Conservation (phyloP, 1,140 invertebrate species). For the Drosophila littoralis region DNA sequence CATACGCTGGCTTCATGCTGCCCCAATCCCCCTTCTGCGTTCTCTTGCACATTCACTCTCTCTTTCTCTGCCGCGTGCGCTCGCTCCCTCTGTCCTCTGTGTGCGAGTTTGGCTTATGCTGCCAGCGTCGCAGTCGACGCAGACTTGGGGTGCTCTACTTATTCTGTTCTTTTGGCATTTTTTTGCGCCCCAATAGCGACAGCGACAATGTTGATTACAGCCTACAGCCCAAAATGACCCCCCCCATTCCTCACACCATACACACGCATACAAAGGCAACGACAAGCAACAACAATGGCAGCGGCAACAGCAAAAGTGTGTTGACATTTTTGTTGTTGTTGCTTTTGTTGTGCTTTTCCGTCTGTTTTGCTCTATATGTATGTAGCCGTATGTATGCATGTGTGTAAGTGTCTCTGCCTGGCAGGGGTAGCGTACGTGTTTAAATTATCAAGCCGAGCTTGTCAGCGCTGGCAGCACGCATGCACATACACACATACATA, state of each 20-base stretch:
- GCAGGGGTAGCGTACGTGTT: slow-evolving; percentile 66
- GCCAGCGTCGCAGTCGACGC: slow-evolving; percentile 53
- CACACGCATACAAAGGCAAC: slow-evolving; percentile 21
- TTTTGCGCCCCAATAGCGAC: slow-evolving; percentile 64
- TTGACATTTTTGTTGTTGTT: slow-evolving; percentile 72
- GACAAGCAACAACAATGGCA: slow-evolving; percentile 48
- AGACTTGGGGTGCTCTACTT: slow-evolving; percentile 76
- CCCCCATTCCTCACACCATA: slow-evolving; percentile 1
- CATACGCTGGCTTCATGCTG: slow-evolving; percentile 51
- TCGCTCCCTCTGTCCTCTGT: slow-evolving; percentile 1
- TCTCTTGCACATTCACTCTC: slow-evolving; percentile 26
- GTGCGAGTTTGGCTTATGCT: slow-evolving; percentile 61
- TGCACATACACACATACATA: slow-evolving; percentile 45
- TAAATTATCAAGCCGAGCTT: slow-evolving; percentile 81
- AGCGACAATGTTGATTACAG: slow-evolving; percentile 74
- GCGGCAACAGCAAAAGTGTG: slow-evolving; percentile 66
- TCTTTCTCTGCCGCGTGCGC: slow-evolving; percentile 9
- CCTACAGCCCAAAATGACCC: slow-evolving; percentile 58
- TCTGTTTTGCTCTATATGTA: slow-evolving; percentile 77
- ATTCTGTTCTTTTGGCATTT: slow-evolving; percentile 73
- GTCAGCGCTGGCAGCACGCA: slow-evolving; percentile 72
- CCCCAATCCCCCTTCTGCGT: slow-evolving; percentile 8
- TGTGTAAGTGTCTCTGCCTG: slow-evolving; percentile 32
- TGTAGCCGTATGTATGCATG: slow-evolving; percentile 9
- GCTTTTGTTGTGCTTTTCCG: slow-evolving; percentile 49